phyloP scores from a whole-genome alignment of 2,888 invertebrate genomes.

The Aplocera efformata region DNA sequence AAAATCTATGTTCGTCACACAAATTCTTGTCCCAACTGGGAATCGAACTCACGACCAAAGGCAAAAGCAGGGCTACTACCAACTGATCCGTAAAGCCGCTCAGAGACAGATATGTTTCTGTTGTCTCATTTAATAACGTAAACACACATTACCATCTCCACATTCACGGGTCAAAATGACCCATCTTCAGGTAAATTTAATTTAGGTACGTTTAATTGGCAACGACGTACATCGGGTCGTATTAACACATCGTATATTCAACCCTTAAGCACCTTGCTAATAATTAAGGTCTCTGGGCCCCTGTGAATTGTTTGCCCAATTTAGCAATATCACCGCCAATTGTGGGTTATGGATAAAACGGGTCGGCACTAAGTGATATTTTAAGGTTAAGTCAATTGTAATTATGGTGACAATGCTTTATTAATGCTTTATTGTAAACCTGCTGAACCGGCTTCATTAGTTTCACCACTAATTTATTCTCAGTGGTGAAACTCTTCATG shows the following conservation, averaged over 20 bases:
- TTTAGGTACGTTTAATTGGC: conserved; percentile 65
- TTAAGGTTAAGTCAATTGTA: conserved; percentile 35
- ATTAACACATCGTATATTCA: conserved; percentile 77
- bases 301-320: conserved; percentile 58
- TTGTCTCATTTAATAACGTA: no score
- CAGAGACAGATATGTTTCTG: no score
- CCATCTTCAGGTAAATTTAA: conserved; percentile 71
- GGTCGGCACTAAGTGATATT: conserved; percentile 52
- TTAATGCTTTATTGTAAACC: no score
- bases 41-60: no score
- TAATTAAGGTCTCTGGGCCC: conserved; percentile 69
- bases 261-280: conserved; percentile 75
- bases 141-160: not conserved
- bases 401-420: no score
- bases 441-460: no score
- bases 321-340: conserved; percentile 57
- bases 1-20: no score
- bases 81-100: no score
- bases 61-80: no score
- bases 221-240: conserved; percentile 61
- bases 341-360: conserved; percentile 46
- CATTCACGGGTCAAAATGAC: conserved; percentile 37
- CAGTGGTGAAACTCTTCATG: no score
- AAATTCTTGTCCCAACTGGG: no score
- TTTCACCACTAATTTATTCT: no score